These are phyloP conservation scores for Puffinus mauretanicus DNA, from an alignment of 2,113 vertebrate species.

Conservation along the genomic window DNA sequence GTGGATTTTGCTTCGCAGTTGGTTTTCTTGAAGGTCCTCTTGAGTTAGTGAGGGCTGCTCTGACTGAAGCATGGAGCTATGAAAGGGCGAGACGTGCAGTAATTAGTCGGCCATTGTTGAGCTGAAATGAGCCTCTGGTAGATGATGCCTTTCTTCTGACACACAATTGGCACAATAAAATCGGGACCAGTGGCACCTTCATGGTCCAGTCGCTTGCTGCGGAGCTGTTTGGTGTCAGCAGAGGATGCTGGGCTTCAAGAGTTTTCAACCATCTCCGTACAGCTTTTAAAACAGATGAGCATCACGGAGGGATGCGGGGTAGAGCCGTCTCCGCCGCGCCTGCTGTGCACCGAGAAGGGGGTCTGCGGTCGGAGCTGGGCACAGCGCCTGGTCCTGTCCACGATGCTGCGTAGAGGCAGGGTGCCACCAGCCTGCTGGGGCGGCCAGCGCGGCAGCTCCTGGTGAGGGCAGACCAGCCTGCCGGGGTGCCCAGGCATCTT, in stretches of 20 bases:
- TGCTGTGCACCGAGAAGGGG: not conserved
- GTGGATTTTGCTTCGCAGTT: not conserved
- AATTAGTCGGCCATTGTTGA: not conserved
- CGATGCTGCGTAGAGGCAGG: not conserved
- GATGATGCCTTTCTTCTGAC: not conserved
- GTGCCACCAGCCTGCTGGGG: not conserved
- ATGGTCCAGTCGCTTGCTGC: accelerated
- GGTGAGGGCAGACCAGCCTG: not conserved
- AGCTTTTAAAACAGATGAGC: not conserved
- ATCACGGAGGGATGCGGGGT: not conserved
- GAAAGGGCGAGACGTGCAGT: not conserved
- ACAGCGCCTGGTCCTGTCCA: not conserved
- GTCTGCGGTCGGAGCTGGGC: not conserved
- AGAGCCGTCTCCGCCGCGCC: accelerated
- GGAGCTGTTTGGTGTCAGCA: not conserved
- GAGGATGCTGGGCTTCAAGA: not conserved
- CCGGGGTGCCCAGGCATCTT: not conserved
- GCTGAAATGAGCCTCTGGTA: not conserved
- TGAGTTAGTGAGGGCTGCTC: not conserved
- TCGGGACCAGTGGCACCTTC: accelerated
- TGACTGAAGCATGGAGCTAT: not conserved
- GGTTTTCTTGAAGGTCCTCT: not conserved
- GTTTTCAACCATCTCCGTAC: not conserved
- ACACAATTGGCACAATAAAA: not conserved
- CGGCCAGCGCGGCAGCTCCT: accelerated